Conservation (phyloP, 2,888 invertebrate species). For the Eudasyphora cyanicolor region DNA sequence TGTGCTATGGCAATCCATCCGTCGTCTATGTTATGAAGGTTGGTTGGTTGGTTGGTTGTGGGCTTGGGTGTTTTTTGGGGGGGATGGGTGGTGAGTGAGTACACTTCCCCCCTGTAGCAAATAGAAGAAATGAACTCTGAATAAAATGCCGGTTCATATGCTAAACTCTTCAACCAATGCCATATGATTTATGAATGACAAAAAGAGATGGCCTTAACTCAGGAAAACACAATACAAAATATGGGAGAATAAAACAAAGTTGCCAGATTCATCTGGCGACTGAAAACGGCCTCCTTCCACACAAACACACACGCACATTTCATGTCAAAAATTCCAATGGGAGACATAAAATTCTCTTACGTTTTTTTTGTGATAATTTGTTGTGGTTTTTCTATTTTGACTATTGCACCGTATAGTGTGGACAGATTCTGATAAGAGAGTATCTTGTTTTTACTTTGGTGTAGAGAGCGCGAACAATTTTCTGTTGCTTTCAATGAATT, state of each 20-base stretch:
- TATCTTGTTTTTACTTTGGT: background rate
- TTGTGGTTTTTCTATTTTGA: background rate
- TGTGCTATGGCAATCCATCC: no score
- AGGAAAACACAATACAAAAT: no score
- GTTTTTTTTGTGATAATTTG: background rate
- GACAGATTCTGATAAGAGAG: background rate
- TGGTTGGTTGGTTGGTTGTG: no score
- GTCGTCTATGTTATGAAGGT: no score
- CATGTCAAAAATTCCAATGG: background rate
- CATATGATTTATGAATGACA: slow-evolving; percentile 37
- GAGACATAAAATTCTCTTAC: background rate
- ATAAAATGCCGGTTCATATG: slow-evolving; percentile 45
- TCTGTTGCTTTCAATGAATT: background rate
- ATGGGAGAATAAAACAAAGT: slow-evolving; percentile 5
- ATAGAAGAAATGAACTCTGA: background rate
- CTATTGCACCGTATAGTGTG: no score
- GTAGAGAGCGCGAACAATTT: no score
- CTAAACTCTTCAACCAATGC: slow-evolving; percentile 11
- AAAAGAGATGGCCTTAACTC: slow-evolving; percentile 13
- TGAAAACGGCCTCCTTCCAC: no score
- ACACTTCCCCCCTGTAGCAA: no score
- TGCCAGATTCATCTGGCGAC: slow-evolving; percentile 20
- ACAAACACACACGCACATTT: background rate
- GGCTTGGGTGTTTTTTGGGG: background rate
- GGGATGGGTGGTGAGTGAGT: background rate